Evolutionary conservation across 2,888 invertebrate species (phyloP).

Genomic region (Drosophila robusta): DNA sequence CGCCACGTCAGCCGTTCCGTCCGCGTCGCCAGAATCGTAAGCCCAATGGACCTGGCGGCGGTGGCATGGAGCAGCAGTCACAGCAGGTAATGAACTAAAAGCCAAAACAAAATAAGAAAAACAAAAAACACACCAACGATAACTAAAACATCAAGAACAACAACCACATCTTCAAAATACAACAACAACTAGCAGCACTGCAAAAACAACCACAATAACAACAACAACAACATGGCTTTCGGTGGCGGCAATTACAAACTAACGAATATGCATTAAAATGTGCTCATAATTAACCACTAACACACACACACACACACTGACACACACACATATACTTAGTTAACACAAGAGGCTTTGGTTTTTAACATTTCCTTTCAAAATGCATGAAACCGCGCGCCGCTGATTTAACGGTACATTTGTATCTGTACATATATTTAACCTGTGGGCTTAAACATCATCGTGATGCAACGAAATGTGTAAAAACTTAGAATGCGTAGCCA

Average conservation of each 20-base stretch:
- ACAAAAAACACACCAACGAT: conserved; percentile 52
- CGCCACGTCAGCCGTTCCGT: conserved; percentile 85
- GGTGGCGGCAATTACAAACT: conserved; percentile 66
- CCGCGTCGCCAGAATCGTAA: conserved; percentile 84
- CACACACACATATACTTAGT: conserved; percentile 23
- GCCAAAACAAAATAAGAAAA: conserved; percentile 36
- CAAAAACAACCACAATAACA: conserved; percentile 42
- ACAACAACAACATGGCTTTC: conserved; percentile 45
- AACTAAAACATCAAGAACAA: conserved; percentile 51
- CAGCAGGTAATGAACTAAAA: conserved; percentile 84
- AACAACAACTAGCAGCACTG: conserved; percentile 42
- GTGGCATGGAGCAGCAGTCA: conserved; percentile 82
- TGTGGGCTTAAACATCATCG: conserved; percentile 28
- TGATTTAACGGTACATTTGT: conserved; percentile 23
- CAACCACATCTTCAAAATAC: conserved; percentile 36
- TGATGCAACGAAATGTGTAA: conserved; percentile 47
- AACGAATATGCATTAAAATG: conserved; percentile 52
- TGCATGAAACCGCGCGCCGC: conserved; percentile 31
- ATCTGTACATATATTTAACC: conserved; percentile 35
- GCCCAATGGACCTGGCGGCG: conserved; percentile 81
- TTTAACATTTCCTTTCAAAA: conserved; percentile 40
- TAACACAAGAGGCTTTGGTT: conserved; percentile 71
- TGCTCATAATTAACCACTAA: conserved; percentile 56
- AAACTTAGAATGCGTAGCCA: conserved; percentile 24
- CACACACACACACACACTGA: conserved; percentile 12